Base-by-base conservation (phyloP, 2,888 invertebrate species). In the Salticus scenicus region DNA sequence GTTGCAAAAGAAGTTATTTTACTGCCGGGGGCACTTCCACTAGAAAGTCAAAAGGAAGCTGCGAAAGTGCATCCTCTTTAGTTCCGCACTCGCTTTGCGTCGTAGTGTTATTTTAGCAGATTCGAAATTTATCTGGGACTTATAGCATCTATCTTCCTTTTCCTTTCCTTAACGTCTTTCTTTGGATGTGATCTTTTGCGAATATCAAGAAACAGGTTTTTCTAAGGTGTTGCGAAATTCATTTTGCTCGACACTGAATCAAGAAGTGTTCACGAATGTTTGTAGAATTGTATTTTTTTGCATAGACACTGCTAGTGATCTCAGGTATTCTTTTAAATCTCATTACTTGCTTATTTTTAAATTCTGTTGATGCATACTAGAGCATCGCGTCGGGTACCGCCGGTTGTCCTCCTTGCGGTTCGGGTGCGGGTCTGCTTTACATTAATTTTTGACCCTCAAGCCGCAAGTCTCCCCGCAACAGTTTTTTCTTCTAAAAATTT, bases 1-100 rank as follows among this genome's bases (percentile, higher is more conserved):
- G 66, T 67, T 67, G 33, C 33, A 33, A 67, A 67, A 33, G 66
- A 67, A 67, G 66, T 33, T 67, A 67, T 67, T 67, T 67, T n/a
- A 20, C 66, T 20, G 66, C 66, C 66, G 7, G 17, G 20, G 66
- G 66, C 66, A 33, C 8, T 67, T 67, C 66, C 66, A 67, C 33
- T n/a, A n/a, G 10, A 7, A 8, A 67, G 33, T 31, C 66, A 33
- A 67, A 67, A 57, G 57, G 66, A 67, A 67, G 66, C 66, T 33
- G 57, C 57, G 57, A 57, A 57, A 57, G 57, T 57, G 57, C 57
- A 57, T 57, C 57, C n/a, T 57, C 17, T 24, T 12, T 24, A 57
- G 57, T 57, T 57, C 57, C 57, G 57, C 57, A 57, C 57, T 57
- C 5, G 57, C 24, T 57, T 24, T 24, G 24, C 12, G 57, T 57